phyloP scores from a whole-genome alignment of 2,113 vertebrate genomes.

The Pungitius pungitius region DNA sequence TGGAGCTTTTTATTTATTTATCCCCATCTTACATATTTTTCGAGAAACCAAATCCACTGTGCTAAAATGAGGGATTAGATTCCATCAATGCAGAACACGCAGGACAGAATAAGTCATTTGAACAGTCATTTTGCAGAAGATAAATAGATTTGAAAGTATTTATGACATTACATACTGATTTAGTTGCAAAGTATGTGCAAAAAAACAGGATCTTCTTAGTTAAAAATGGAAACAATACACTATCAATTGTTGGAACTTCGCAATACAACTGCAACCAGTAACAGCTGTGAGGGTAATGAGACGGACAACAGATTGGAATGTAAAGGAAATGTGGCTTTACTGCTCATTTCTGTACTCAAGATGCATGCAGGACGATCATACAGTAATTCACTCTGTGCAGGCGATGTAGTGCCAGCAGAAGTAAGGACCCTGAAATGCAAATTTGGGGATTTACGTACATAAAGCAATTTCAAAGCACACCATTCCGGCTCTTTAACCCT shows the following conservation, averaged over 20 bases:
- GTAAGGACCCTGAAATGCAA: not conserved
- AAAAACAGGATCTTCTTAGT: not conserved
- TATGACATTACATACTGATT: not conserved
- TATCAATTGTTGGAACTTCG: not conserved
- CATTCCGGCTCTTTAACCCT: slow-evolving; percentile 16
- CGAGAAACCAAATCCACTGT: not conserved
- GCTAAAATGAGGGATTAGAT: not conserved
- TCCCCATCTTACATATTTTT: not conserved
- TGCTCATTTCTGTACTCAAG: slow-evolving; percentile 11
- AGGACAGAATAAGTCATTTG: not conserved
- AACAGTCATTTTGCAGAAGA: not conserved
- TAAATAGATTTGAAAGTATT: slow-evolving; percentile 3
- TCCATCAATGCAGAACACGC: not conserved
- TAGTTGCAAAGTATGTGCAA: not conserved
- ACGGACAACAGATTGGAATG: not conserved
- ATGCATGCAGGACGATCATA: slow-evolving; percentile 9
- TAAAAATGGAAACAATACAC: not conserved
- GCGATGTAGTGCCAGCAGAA: not conserved
- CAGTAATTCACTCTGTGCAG: not conserved
- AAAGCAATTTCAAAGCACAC: slow-evolving; percentile 32
- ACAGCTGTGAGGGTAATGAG: slow-evolving; percentile 13
- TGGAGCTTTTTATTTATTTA: not conserved
- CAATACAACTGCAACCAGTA: not conserved
- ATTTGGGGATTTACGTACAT: slow-evolving; percentile 35
- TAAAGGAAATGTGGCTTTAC: slow-evolving; percentile 13